A percentile compares a stretch with the other conserved stretches of the same genome.
Evolutionary conservation across 1,140 invertebrate species (phyloP).

Genomic region (Antheraea mylitta): DNA sequence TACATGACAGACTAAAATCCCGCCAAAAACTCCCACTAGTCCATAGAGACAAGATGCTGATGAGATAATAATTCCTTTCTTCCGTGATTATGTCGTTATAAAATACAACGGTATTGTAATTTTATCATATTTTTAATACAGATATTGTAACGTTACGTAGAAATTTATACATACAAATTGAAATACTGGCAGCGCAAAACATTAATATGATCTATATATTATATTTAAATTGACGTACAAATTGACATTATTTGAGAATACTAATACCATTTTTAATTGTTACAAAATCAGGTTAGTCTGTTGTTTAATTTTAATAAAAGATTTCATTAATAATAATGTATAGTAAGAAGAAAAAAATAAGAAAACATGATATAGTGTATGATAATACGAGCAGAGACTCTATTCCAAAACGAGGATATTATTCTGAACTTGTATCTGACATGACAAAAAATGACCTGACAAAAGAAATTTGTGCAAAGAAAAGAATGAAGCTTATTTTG

Average conservation of each 20-base stretch:
- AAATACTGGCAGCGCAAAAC: too few relatives aligned
- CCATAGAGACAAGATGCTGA: too few relatives aligned
- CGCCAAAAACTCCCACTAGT: too few relatives aligned
- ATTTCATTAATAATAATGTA: slow-evolving; percentile 40
- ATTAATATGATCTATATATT: too few relatives aligned
- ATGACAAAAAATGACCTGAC: slow-evolving; percentile 56
- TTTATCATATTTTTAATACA: too few relatives aligned
- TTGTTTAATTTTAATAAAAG: not conserved
- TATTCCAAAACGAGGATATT: slow-evolving; percentile 72
- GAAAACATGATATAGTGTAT: slow-evolving; percentile 55
- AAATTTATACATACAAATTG: too few relatives aligned
- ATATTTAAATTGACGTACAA: too few relatives aligned
- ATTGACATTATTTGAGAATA: not conserved
- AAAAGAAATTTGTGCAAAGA: slow-evolving; percentile 52
- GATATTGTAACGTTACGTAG: too few relatives aligned
- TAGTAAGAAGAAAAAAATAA: slow-evolving; percentile 58
- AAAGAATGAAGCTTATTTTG: slow-evolving; percentile 58
- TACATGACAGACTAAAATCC: too few relatives aligned
- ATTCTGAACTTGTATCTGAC: slow-evolving; percentile 75
- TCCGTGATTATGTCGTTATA: too few relatives aligned
- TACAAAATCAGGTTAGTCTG: not conserved
- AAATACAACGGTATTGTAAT: too few relatives aligned
- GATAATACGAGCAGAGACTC: slow-evolving; percentile 49
- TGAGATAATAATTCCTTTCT: too few relatives aligned
- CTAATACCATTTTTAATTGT: not conserved